A percentile compares a stretch with the other conserved stretches of the same genome.
Conservation (phyloP, 2,888 invertebrate genomes). For the Callyntrura sp. region DNA sequence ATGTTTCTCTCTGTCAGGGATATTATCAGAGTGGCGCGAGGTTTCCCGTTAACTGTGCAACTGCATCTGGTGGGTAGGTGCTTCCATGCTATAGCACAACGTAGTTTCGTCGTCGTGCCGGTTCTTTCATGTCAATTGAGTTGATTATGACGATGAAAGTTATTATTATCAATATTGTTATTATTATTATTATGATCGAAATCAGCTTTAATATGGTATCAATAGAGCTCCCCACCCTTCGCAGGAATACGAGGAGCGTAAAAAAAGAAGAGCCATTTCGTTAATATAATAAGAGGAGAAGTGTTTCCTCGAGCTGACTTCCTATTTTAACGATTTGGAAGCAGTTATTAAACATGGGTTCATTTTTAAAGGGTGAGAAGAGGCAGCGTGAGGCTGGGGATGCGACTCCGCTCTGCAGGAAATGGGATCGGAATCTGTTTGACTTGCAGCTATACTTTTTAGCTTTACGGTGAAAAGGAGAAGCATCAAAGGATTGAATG, state of each 20-base stretch:
- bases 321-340: conserved; percentile 5
- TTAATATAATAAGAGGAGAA: conserved; percentile 61
- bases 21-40: neutral
- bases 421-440: conserved; percentile 21
- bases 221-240: conserved; percentile 39
- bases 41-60: no score
- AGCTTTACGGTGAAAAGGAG: neutral
- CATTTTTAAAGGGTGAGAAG: conserved; percentile 5
- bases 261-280: neutral
- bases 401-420: neutral
- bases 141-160: conserved; percentile 51
- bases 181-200: conserved; percentile 43
- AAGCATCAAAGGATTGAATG: conserved; percentile 45
- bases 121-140: conserved; percentile 37
- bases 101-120: neutral
- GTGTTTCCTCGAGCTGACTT: conserved; percentile 14
- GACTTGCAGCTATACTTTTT: neutral
- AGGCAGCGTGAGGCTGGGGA: neutral
- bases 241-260: neutral
- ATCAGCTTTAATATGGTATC: conserved; percentile 58
- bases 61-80: neutral
- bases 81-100: neutral
- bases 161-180: conserved; percentile 48
- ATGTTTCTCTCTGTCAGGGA: neutral
- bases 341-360: conserved; percentile 3